Conservation (phyloP, 2,888 invertebrate species). For the Calephelis perditalis region DNA sequence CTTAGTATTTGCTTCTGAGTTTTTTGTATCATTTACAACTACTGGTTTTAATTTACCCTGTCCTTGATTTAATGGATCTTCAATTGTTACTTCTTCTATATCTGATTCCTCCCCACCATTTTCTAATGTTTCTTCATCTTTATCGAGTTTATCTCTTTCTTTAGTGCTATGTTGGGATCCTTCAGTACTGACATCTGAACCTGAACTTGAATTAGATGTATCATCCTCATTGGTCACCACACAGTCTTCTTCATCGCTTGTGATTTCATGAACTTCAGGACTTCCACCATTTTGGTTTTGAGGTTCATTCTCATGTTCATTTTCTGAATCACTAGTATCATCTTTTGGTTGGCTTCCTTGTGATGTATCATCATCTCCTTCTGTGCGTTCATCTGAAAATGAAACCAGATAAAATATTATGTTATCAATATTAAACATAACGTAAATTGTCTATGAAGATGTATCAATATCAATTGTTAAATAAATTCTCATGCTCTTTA, state of each 20-base stretch:
- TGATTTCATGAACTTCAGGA: conserved; percentile 74
- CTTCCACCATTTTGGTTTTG: conserved; percentile 66
- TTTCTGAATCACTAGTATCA: conserved; percentile 66
- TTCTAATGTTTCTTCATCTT: conserved; percentile 62
- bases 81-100: conserved; percentile 82
- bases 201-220: conserved; percentile 75
- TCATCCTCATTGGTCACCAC: conserved; percentile 73
- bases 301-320: conserved; percentile 45
- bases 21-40: conserved; percentile 86
- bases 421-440: too few species aligned
- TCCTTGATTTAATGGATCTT: conserved; percentile 80
- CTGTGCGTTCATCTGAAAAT: conserved; percentile 65
- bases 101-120: conserved; percentile 80
- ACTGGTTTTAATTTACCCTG: conserved; percentile 68
- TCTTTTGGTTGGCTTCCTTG: conserved; percentile 70
- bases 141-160: conserved; percentile 66
- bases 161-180: conserved; percentile 61
- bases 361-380: conserved; percentile 72
- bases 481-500: too few species aligned
- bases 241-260: conserved; percentile 78
- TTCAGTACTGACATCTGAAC: conserved; percentile 80
- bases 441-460: too few species aligned
- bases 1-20: conserved; percentile 82
- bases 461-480: too few species aligned
- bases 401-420: neutral